Evolutionary conservation across 2,113 vertebrate genomes (phyloP).

Genomic region (Sinocyclocheilus anophthalmus): DNA sequence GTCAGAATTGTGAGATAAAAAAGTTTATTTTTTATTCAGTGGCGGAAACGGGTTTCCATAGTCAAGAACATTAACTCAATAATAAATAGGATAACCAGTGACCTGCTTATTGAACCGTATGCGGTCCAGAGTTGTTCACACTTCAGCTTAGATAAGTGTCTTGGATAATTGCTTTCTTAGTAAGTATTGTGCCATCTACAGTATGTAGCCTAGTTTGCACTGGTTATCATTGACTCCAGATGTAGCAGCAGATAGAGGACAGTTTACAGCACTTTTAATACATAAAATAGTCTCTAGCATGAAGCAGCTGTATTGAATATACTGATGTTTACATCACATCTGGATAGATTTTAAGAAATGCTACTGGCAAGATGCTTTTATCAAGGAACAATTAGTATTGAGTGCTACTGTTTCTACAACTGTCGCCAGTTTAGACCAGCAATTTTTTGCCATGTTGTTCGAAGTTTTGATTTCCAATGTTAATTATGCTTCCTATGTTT

Average conservation of each 20-base stretch:
- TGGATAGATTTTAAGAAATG: not conserved
- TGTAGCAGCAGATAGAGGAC: conserved; percentile 8
- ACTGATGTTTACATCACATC: not conserved
- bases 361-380: not conserved
- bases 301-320: not conserved
- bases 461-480: not conserved
- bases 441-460: not conserved
- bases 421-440: not conserved
- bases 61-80: not conserved
- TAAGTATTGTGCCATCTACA: not conserved
- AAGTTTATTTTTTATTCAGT: too few species aligned
- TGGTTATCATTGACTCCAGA: not conserved
- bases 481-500: not conserved
- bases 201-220: not conserved
- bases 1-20: too few species aligned
- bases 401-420: not conserved
- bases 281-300: not conserved
- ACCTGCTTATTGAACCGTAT: not conserved
- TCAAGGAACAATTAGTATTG: not conserved
- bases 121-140: not conserved
- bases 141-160: not conserved
- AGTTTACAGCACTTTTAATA: conserved; percentile 9
- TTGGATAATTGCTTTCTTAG: not conserved
- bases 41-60: too few species aligned
- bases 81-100: not conserved